These are phyloP conservation scores for Miniopterus natalensis DNA, from an alignment of 2,113 vertebrate species.

Conservation along the genomic window DNA sequence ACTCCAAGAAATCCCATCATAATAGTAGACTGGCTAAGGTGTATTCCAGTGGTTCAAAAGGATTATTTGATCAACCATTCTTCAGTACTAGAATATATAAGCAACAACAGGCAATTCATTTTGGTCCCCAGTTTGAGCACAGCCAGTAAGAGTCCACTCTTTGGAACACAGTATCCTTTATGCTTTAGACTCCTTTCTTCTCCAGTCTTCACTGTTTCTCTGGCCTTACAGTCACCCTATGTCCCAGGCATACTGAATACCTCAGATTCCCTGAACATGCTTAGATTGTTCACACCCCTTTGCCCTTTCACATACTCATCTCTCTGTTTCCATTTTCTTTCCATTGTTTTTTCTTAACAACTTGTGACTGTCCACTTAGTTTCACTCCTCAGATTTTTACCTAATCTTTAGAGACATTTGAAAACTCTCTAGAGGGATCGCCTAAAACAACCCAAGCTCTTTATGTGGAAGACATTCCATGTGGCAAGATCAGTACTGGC, in stretches of 20 bases:
- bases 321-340: neutral
- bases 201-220: neutral
- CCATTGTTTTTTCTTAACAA: neutral
- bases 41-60: neutral
- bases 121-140: neutral
- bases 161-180: neutral
- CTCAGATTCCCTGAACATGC: neutral
- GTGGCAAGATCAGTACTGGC: neutral
- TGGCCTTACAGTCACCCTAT: rapidly evolving
- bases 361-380: neutral
- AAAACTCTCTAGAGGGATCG: neutral
- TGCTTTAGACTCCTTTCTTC: neutral
- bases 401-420: neutral
- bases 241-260: rapidly evolving
- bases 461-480: neutral
- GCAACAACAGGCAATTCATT: neutral
- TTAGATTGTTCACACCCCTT: neutral
- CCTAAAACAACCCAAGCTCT: neutral
- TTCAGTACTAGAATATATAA: neutral
- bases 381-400: neutral
- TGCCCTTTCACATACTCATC: neutral
- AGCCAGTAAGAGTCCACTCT: neutral
- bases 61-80: neutral
- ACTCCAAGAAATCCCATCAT: neutral
- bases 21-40: neutral